Evolutionary conservation across 2,888 invertebrate species (phyloP).

Genomic region (Hirtodrosophila trivittata): DNA sequence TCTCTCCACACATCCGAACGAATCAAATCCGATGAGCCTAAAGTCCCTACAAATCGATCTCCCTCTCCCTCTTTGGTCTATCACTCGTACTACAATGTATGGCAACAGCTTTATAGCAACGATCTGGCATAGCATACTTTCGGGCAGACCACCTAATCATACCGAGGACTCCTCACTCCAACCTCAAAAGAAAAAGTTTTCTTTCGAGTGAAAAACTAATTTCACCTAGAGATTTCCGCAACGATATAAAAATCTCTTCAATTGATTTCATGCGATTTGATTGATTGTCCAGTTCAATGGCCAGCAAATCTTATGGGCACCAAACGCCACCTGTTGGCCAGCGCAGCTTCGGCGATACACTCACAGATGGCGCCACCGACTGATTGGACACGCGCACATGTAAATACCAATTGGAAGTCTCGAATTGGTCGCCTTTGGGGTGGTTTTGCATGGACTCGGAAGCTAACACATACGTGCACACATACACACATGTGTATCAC

Average conservation of each 20-base stretch:
- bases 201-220: too few relatives aligned
- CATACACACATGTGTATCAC: slow-evolving; percentile 23
- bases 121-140: slow-evolving; percentile 62
- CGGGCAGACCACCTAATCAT: slow-evolving; percentile 11
- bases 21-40: background rate
- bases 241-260: too few relatives aligned
- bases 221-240: too few relatives aligned
- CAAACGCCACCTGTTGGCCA: slow-evolving; percentile 63
- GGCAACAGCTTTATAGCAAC: slow-evolving; percentile 33
- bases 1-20: background rate
- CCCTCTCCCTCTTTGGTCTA: background rate
- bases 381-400: slow-evolving; percentile 73
- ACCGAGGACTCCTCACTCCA: too few relatives aligned
- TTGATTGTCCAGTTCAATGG: slow-evolving; percentile 8
- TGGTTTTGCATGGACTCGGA: slow-evolving; percentile 56
- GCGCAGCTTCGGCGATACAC: slow-evolving; percentile 34
- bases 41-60: slow-evolving; percentile 26
- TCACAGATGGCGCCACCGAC: slow-evolving; percentile 63
- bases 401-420: slow-evolving; percentile 75
- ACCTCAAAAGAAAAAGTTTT: too few relatives aligned
- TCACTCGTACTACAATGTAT: slow-evolving; percentile 21
- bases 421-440: slow-evolving; percentile 53
- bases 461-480: slow-evolving; percentile 27
- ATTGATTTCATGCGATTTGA: slow-evolving; percentile 1
- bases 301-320: background rate